Evolutionary conservation across 2,888 invertebrate species (phyloP).

Genomic region (Chaetogeoica ovagalla): DNA sequence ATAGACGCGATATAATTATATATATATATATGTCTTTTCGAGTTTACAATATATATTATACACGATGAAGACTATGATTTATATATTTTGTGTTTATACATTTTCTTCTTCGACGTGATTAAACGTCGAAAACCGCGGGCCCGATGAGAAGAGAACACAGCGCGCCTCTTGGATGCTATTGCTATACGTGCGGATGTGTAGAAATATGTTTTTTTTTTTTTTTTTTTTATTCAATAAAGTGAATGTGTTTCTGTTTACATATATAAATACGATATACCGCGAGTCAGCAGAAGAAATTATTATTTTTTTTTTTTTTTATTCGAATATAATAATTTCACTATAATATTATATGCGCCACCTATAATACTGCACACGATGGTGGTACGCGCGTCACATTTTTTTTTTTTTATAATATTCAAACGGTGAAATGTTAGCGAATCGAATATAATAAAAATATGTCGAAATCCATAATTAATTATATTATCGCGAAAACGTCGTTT

Average conservation of each 20-base stretch:
- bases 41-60: neutral
- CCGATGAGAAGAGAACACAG: neutral
- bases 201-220: neutral
- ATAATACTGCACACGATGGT: no score
- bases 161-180: no score
- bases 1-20: neutral
- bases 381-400: no score
- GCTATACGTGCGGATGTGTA: neutral
- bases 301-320: conserved; percentile 9
- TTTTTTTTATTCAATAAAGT: no score
- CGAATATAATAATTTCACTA: no score
- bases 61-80: neutral
- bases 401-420: neutral
- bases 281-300: neutral
- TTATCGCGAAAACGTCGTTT: neutral
- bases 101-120: no score
- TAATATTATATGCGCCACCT: neutral
- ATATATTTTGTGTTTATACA: neutral
- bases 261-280: no score
- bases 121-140: neutral
- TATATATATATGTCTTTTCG: no score
- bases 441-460: neutral
- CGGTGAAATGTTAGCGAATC: neutral
- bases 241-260: conserved; percentile 23
- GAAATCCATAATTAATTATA: neutral